phyloP scores from a whole-genome alignment of 2,113 vertebrate species.

The Gnathonemus echidnorhynchus region DNA sequence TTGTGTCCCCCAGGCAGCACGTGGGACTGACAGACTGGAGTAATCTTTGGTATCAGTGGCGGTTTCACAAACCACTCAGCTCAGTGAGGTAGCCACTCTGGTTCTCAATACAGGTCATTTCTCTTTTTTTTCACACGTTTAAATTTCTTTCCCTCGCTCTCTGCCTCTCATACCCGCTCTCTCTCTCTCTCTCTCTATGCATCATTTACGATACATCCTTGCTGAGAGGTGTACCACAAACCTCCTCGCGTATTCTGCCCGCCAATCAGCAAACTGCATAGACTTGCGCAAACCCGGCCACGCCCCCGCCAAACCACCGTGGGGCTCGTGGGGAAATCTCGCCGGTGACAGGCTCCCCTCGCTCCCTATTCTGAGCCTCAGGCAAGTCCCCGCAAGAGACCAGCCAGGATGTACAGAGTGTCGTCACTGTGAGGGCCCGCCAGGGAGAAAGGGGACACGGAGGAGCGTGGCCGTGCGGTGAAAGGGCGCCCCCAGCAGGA shows the following conservation, averaged over 20 bases:
- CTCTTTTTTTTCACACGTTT: constrained; percentile 22
- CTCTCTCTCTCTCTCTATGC: constrained; percentile 30
- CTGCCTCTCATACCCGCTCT: constrained; percentile 40
- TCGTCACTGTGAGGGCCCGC: constrained; percentile 48
- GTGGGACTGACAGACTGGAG: constrained; percentile 84
- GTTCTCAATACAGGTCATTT: constrained; percentile 80
- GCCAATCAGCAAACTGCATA: constrained; percentile 44
- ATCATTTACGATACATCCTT: constrained; percentile 48
- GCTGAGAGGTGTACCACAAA: constrained; percentile 52
- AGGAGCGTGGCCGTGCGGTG: constrained; percentile 46
- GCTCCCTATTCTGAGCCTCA: constrained; percentile 21
- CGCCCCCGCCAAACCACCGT: constrained; percentile 36
- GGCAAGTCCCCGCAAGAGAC: constrained; percentile 31
- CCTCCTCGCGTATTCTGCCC: constrained; percentile 39
- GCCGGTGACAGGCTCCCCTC: constrained; percentile 1
- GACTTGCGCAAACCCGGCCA: constrained; percentile 53
- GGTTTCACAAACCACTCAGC: constrained; percentile 92
- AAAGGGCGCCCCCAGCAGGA: constrained; percentile 37
- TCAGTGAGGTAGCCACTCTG: constrained; percentile 97
- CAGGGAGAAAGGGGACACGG: constrained; percentile 38
- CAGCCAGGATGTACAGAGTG: constrained; percentile 47
- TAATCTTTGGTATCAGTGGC: constrained; percentile 98
- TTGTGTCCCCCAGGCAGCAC: constrained; percentile 58
- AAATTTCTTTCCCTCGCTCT: constrained; percentile 14
- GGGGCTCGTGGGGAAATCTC: neutral